phyloP scores from a whole-genome alignment of 2,888 invertebrate genomes.

The Mellilla xanthometata region DNA sequence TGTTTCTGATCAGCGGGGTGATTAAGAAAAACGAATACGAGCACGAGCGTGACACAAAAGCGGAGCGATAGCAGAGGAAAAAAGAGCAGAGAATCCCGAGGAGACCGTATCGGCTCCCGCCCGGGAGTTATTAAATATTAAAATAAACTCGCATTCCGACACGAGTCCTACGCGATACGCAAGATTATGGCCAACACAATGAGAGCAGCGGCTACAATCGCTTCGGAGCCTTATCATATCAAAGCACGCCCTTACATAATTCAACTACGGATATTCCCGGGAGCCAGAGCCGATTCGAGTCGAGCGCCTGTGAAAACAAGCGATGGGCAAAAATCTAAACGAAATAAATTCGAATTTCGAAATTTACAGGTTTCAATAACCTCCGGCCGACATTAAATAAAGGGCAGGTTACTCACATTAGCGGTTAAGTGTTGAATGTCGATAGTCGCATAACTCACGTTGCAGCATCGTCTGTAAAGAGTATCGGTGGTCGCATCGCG shows the following conservation, averaged over 20 bases:
- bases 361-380: conserved; percentile 15
- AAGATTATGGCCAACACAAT: conserved; percentile 78
- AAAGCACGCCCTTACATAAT: conserved; percentile 71
- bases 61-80: conserved; percentile 72
- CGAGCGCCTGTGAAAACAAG: conserved; percentile 51
- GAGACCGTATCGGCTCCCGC: conserved; percentile 73
- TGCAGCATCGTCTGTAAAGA: conserved; percentile 61
- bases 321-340: conserved; percentile 34
- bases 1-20: conserved; percentile 61
- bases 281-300: conserved; percentile 52
- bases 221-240: conserved; percentile 73
- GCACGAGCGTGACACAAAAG: conserved; percentile 77
- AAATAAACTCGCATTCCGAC: conserved; percentile 81
- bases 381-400: conserved; percentile 23
- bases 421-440: conserved; percentile 40
- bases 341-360: conserved; percentile 12
- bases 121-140: conserved; percentile 81
- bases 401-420: conserved; percentile 27
- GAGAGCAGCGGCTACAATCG: conserved; percentile 69
- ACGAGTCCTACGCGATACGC: conserved; percentile 77
- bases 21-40: conserved; percentile 74
- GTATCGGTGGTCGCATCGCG: conserved; percentile 62
- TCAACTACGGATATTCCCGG: conserved; percentile 55
- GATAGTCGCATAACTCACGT: conserved; percentile 62
- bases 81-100: conserved; percentile 73